A percentile compares a stretch with the other conserved stretches of the same genome.
phyloP scores from a whole-genome alignment of 2,113 vertebrate genomes.

The Hypocryptadius cinnamomeus region DNA sequence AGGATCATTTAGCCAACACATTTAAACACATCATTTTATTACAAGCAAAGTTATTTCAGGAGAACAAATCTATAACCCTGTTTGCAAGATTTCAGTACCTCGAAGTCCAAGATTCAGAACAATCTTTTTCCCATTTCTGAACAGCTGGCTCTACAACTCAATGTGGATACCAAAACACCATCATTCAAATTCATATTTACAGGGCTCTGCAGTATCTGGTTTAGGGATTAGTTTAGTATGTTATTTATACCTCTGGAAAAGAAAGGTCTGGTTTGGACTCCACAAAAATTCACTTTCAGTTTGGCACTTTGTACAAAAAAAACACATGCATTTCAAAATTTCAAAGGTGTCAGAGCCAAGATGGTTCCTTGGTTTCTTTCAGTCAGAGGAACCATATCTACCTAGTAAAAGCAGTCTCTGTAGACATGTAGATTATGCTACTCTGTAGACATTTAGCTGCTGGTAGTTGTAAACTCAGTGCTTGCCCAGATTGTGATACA shows the following conservation, averaged over 20 bases:
- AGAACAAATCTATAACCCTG: neutral
- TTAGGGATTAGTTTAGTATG: neutral
- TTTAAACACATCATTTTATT: neutral
- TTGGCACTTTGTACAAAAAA: neutral
- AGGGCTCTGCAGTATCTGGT: neutral
- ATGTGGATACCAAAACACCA: neutral
- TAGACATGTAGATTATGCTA: neutral
- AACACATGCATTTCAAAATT: neutral
- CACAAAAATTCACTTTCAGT: neutral
- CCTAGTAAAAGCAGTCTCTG: neutral
- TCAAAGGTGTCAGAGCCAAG: neutral
- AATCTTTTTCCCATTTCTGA: neutral
- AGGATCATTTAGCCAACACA: neutral
- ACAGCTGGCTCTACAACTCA: neutral
- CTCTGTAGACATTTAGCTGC: neutral
- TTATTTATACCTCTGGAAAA: neutral
- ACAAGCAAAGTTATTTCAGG: neutral
- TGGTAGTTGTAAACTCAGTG: neutral
- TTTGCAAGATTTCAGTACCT: neutral
- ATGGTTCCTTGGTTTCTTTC: neutral
- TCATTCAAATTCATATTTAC: neutral
- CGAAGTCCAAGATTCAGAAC: neutral
- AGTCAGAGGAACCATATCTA: neutral
- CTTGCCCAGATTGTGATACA: neutral
- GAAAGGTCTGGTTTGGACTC: neutral